phyloP scores from a whole-genome alignment of 2,797 vertebrate genomes.

The Ceyx erithaca region DNA sequence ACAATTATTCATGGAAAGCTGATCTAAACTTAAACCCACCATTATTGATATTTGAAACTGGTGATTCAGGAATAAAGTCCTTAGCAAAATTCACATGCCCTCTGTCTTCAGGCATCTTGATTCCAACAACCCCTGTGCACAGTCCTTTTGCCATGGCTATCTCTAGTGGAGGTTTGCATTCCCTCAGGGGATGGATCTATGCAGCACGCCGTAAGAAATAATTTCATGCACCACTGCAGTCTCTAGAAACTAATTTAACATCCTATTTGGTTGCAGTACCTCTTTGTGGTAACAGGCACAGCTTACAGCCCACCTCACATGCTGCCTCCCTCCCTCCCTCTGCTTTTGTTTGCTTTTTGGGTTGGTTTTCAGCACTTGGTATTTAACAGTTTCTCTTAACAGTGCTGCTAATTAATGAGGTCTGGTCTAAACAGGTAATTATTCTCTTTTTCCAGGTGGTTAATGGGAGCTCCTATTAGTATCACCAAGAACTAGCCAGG shows the following conservation, averaged over 20 bases:
- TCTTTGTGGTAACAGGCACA: slow-evolving; percentile 64
- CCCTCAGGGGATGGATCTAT: slow-evolving; percentile 78
- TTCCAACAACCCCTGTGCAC: not conserved
- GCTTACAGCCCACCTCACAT: slow-evolving; percentile 6
- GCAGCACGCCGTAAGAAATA: slow-evolving; percentile 83
- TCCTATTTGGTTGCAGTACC: slow-evolving; percentile 75
- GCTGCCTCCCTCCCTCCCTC: not conserved
- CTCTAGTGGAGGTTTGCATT: slow-evolving; percentile 71
- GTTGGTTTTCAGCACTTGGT: not conserved
- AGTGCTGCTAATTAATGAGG: slow-evolving; percentile 60
- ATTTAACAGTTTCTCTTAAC: slow-evolving; percentile 56
- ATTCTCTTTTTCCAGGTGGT: slow-evolving; percentile 46
- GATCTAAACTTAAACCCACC: not conserved
- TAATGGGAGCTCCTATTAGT: slow-evolving; percentile 4
- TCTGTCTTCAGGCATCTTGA: slow-evolving; percentile 20
- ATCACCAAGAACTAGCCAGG: not conserved
- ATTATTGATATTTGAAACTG: slow-evolving; percentile 16
- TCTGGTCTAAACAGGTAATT: slow-evolving; percentile 52
- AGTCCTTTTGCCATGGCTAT: slow-evolving; percentile 62
- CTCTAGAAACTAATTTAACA: slow-evolving; percentile 84
- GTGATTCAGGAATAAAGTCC: not conserved
- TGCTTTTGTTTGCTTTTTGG: not conserved
- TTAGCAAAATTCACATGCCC: not conserved
- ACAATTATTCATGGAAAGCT: not conserved
- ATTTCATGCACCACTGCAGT: slow-evolving; percentile 88